Conservation (phyloP, 2,797 vertebrate genomes). For the Helarctos malayanus region DNA sequence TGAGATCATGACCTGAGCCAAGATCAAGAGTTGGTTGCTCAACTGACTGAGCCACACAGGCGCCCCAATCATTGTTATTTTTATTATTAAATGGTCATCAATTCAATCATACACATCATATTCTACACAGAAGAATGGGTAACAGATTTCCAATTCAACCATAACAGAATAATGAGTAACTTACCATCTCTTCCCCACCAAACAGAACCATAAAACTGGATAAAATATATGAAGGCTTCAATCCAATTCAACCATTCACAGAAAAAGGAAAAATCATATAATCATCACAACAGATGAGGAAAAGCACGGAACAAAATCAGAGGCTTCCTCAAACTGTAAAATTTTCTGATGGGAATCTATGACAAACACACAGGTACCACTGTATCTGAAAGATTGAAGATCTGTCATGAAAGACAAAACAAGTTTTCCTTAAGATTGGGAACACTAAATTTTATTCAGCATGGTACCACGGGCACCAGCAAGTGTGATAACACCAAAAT, state of each 20-base stretch:
- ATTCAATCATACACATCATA: neutral
- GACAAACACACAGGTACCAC: neutral
- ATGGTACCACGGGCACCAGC: neutral
- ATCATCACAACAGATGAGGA: neutral
- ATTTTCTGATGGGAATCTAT: neutral
- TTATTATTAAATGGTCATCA: neutral
- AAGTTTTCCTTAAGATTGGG: neutral
- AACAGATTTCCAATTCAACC: neutral
- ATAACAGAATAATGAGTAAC: neutral
- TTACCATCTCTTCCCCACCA: rapidly evolving
- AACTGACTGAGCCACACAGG: neutral
- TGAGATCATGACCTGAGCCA: neutral
- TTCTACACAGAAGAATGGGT: neutral
- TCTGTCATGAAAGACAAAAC: neutral
- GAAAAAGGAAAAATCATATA: neutral
- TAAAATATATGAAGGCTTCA: neutral
- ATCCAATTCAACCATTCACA: neutral
- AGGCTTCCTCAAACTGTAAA: neutral
- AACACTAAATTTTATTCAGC: neutral
- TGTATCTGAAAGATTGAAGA: neutral
- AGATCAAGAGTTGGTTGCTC: neutral
- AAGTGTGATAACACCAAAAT: neutral
- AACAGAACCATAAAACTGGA: neutral
- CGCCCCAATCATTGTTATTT: neutral
- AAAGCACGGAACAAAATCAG: neutral